Evolutionary conservation across 2,888 invertebrate species (phyloP), one percentile per base, ranked within the genome.

Genomic region (Magallana nippona): DNA sequence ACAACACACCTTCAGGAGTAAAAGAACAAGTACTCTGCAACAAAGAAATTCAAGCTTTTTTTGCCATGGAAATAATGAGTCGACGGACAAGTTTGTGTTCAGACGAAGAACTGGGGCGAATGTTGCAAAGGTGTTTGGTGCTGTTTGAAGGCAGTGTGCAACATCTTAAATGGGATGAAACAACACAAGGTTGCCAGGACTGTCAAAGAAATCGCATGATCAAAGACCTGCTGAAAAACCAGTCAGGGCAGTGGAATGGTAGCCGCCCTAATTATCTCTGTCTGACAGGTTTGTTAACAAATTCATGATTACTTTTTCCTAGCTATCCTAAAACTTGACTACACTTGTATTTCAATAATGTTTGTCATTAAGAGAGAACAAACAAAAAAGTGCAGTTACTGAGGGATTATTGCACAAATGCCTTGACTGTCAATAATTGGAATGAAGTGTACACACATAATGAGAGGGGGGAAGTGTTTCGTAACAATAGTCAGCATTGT

Each of bases 111-210:
- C 78, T 90, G 27, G 89, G 87, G 22, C 77, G 82, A 71, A 71
- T 86, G 32, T 83, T 90, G n/a, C 84, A 85, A 56, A 83, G 81
- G 57, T 90, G 89, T 81, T 81, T 90, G 13, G 85, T 85, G 8
- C 62, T 78, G 22, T 85, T 90, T 27, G 89, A 89, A 78, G 89
- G 90, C 17, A 88, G 88, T 82, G 87, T 89, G 10, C 86, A 89
- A 44, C 86, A 85, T 19, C 82, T 90, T 78, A 82, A 87, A 60
- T 88, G 89, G 89, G 87, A 90, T 81, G 89, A 89, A 60, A 84
- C 88, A 15, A 55, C 71, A 17, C 56, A 55, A 57, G 71, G 71
- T 11, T 83, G 83, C 55, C 80, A 60, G 10, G 83, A 81, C 55
- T 83, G 83, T 78, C 71, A 79, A 13, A 83, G 83, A 22, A 83